These are phyloP conservation scores for Ciona savignyi DNA, from an alignment of 23 tunicate species.

Conservation along the genomic window DNA sequence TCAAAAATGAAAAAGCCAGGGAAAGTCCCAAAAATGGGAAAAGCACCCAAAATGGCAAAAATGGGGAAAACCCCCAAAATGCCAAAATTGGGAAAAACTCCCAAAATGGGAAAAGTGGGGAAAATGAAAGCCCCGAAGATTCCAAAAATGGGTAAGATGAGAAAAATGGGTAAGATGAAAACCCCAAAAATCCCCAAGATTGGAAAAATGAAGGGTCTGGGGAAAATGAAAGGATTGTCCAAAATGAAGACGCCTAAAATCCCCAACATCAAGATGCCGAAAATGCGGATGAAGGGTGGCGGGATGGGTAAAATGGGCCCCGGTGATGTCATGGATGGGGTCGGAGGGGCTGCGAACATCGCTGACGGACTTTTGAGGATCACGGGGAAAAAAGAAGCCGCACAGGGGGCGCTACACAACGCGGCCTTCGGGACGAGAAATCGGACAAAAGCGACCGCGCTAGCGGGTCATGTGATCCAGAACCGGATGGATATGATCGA, in stretches of 20 bases:
- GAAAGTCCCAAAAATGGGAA: conserved; percentile 25
- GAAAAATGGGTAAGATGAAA: conserved; percentile 16
- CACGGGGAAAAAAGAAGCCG: conserved; percentile 59
- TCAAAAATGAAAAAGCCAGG: not conserved
- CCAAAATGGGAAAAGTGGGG: conserved; percentile 7
- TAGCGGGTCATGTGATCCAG: conserved; percentile 24
- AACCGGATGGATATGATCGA: conserved; percentile 4
- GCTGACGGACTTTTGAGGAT: conserved; percentile 64
- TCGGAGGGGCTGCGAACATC: conserved; percentile 50
- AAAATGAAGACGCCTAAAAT: conserved; percentile 6
- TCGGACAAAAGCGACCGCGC: conserved; percentile 58
- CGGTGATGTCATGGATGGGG: conserved; percentile 40
- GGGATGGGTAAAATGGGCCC: conserved; percentile 28
- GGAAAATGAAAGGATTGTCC: conserved; percentile 21
- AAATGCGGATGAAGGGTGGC: not conserved
- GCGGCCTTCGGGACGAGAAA: conserved; percentile 36
- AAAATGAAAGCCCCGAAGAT: conserved; percentile 22
- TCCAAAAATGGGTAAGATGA: conserved; percentile 7
- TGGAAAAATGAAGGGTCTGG: conserved; percentile 7
- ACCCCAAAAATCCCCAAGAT: conserved; percentile 1
- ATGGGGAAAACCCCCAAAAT: conserved; percentile 22
- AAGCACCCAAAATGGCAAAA: conserved; percentile 15
- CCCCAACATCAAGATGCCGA: conserved; percentile 22
- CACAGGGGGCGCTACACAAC: not conserved
- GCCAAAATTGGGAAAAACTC: conserved; percentile 7